A percentile compares a stretch with the other conserved stretches of the same genome.
These are phyloP conservation scores for Andrena marginata DNA, from an alignment of 2,888 invertebrate species.

Conservation along the genomic window DNA sequence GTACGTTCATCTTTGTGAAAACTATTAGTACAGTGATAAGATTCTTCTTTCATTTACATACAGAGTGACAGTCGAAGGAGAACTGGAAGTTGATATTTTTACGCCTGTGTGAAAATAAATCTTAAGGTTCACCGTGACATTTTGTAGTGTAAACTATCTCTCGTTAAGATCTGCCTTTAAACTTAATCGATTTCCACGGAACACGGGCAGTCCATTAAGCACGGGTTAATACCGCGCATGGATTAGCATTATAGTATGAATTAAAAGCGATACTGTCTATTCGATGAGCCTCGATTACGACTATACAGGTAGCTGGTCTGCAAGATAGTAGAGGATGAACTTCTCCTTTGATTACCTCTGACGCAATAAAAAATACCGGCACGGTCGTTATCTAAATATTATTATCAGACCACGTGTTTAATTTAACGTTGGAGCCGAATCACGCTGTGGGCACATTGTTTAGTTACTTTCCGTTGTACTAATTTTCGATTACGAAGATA, in stretches of 20 bases:
- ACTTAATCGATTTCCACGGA: background rate
- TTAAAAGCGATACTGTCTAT: constrained; percentile 15
- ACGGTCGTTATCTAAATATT: background rate
- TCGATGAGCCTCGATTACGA: background rate
- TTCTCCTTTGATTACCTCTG: background rate
- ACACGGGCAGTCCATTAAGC: background rate
- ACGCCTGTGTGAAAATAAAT: too few relatives aligned
- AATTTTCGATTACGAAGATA: constrained; percentile 5
- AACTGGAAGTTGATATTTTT: background rate
- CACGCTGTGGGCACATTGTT: background rate
- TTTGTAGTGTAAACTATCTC: too few relatives aligned
- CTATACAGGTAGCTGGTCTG: too few relatives aligned
- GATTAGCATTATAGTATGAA: background rate
- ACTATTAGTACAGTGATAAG: background rate
- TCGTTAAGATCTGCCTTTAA: too few relatives aligned
- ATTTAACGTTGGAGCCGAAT: background rate
- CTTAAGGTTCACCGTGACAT: too few relatives aligned
- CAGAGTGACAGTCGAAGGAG: background rate
- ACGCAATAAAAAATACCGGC: background rate
- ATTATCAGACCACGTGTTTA: background rate
- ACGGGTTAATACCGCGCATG: background rate
- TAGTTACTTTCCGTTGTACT: background rate
- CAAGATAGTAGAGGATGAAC: background rate
- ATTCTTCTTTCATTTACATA: background rate
- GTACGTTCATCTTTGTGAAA: background rate